Evolutionary conservation across 2,113 vertebrate species (phyloP).

Genomic region (Gopherus evgoodei): DNA sequence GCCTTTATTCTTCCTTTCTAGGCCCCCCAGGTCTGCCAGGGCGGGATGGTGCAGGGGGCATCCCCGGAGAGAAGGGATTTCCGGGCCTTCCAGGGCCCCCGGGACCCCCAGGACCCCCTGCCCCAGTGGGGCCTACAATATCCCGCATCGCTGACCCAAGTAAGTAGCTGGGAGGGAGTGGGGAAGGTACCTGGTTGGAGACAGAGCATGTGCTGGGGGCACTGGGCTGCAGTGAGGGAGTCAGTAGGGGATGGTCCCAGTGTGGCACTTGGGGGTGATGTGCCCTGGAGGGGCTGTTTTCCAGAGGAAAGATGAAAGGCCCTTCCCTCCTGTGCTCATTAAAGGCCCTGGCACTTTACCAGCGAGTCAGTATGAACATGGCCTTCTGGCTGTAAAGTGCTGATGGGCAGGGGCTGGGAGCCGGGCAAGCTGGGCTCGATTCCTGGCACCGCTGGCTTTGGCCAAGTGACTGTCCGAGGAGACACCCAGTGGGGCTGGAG

Average conservation of each 20-base stretch:
- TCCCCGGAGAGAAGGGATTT: conserved; percentile 87
- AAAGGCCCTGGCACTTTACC: too few species aligned
- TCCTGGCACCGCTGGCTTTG: not conserved
- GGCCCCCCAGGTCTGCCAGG: conserved; percentile 84
- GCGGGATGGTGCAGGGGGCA: conserved; percentile 66
- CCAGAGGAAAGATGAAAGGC: too few species aligned
- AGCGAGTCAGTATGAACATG: not conserved
- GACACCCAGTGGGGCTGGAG: not conserved
- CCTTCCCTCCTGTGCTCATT: too few species aligned
- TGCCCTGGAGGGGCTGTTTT: not conserved
- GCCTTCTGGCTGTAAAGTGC: too few species aligned
- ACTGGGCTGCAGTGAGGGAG: not conserved
- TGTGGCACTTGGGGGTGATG: too few species aligned
- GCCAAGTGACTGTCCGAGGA: not conserved
- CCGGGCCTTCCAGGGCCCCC: conserved; percentile 85
- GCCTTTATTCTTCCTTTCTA: conserved; percentile 37
- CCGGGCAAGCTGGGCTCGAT: not conserved
- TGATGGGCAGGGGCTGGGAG: not conserved
- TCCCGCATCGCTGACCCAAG: conserved; percentile 67
- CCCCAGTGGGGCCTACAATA: conserved; percentile 65
- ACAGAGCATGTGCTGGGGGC: not conserved
- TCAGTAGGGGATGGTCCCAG: too few species aligned
- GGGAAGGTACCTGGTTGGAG: not conserved
- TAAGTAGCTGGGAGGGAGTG: conserved; percentile 59
- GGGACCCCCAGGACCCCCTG: conserved; percentile 73